Evolutionary conservation across 2,888 invertebrate species (phyloP).

Genomic region (Girardia tigrina): DNA sequence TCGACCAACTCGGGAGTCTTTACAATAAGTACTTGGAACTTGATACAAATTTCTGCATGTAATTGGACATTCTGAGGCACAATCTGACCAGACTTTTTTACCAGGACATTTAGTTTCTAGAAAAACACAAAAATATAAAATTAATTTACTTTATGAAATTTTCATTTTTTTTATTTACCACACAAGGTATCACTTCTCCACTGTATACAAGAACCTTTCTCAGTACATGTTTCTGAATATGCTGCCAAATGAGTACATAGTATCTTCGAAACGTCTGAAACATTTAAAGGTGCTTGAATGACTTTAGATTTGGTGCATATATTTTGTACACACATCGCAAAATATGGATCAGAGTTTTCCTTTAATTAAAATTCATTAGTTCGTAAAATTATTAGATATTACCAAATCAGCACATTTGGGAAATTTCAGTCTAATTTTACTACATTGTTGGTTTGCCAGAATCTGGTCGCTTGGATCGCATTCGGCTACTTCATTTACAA

Average conservation of each 20-base stretch:
- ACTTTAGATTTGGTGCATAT: background rate
- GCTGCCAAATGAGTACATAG: conserved; percentile 68
- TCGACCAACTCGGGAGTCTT: conserved; percentile 30
- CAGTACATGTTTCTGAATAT: conserved; percentile 68
- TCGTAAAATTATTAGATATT: background rate
- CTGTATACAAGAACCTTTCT: conserved; percentile 60
- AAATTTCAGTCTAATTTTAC: conserved; percentile 29
- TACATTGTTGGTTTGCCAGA: background rate
- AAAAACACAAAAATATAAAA: too few relatives aligned
- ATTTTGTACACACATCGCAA: conserved; percentile 1
- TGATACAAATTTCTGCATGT: conserved; percentile 34
- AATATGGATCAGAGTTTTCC: background rate
- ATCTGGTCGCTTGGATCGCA: conserved; percentile 14
- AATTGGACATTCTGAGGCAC: conserved; percentile 33
- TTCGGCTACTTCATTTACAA: conserved; percentile 26
- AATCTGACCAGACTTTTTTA: conserved; percentile 32
- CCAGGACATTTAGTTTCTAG: conserved; percentile 1
- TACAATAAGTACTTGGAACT: conserved; percentile 16
- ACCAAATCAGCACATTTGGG: conserved; percentile 29
- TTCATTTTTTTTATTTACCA: too few relatives aligned
- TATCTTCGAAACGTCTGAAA: conserved; percentile 6
- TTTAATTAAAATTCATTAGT: background rate
- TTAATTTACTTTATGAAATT: too few relatives aligned
- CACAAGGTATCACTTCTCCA: conserved; percentile 62
- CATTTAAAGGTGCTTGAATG: background rate